These are phyloP conservation scores for Oreochromis niloticus DNA, from an alignment of 2,113 vertebrate species.

Conservation along the genomic window DNA sequence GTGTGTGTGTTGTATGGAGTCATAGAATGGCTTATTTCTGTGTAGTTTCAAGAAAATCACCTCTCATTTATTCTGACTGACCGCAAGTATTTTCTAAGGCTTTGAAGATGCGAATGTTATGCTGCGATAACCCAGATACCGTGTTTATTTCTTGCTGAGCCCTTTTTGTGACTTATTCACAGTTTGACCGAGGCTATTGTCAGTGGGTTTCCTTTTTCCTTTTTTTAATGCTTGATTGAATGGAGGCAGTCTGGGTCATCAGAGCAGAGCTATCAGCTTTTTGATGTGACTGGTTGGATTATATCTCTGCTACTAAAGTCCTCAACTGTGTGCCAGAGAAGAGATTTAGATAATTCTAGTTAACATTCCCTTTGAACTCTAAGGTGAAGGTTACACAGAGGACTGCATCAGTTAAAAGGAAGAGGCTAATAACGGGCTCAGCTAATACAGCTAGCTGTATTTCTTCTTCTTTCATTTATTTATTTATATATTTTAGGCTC, in stretches of 20 bases:
- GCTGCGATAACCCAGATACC: background rate
- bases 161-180: background rate
- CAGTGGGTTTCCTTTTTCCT: background rate
- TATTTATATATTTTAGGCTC: background rate
- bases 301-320: background rate
- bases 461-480: background rate
- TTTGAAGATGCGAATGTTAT: background rate
- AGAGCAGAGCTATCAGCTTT: background rate
- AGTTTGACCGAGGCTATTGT: background rate
- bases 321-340: background rate
- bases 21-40: background rate
- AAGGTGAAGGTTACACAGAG: background rate
- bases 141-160: background rate
- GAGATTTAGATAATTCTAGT: slow-evolving; percentile 37
- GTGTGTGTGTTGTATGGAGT: background rate
- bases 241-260: background rate
- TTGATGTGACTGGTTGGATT: slow-evolving; percentile 33
- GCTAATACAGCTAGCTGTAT: background rate
- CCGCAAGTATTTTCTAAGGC: background rate
- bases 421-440: background rate
- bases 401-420: background rate
- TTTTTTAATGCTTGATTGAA: background rate
- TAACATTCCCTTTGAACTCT: background rate
- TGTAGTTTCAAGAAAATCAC: background rate
- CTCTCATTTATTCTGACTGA: background rate